Evolutionary conservation across 2,797 vertebrate species (phyloP).

Genomic region (Pseudochirops cupreus): DNA sequence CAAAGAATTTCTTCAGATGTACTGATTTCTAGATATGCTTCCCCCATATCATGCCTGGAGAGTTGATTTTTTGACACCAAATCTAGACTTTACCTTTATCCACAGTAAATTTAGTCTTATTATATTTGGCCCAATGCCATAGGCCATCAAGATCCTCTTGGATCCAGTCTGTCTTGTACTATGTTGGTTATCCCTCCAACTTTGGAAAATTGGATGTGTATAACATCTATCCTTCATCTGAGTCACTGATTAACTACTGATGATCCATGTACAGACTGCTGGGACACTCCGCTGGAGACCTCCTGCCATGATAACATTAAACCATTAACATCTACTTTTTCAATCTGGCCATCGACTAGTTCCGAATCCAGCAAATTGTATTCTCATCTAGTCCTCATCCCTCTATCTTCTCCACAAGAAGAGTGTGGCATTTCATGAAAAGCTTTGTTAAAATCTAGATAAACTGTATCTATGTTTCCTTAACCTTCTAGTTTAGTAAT

Average conservation of each 20-base stretch:
- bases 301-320: neutral
- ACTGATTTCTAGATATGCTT: neutral
- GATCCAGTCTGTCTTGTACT: neutral
- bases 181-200: neutral
- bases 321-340: neutral
- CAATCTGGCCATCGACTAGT: neutral
- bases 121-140: neutral
- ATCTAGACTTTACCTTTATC: neutral
- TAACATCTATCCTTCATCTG: neutral
- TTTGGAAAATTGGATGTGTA: neutral
- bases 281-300: neutral
- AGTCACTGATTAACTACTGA: neutral
- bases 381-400: neutral
- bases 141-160: neutral
- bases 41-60: neutral
- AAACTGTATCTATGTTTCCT: neutral
- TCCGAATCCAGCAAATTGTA: neutral
- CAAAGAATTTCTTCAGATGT: neutral
- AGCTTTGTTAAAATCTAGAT: neutral
- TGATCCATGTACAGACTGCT: neutral
- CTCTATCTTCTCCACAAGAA: neutral
- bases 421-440: neutral
- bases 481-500: neutral
- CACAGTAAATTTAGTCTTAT: neutral
- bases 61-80: neutral